A percentile compares a stretch with the other conserved stretches of the same genome.
Conservation (phyloP, 1,140 invertebrate genomes). For the Scaptomyza pallida region DNA sequence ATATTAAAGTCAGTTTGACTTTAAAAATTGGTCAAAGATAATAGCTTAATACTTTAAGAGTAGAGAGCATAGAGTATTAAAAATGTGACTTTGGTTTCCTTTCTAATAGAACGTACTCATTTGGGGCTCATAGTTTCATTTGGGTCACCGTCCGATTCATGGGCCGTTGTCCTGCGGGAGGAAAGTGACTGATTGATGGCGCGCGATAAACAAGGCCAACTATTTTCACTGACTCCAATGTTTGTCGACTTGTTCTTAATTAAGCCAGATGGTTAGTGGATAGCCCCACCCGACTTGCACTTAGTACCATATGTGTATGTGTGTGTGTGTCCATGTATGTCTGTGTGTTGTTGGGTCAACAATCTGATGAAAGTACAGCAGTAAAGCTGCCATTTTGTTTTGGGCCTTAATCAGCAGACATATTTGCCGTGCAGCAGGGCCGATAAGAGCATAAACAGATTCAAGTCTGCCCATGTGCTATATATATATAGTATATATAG, state of each 20-base stretch:
- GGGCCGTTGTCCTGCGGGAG: constrained; percentile 67
- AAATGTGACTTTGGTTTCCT: background rate
- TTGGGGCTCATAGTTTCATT: constrained; percentile 34
- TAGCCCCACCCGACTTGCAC: constrained; percentile 24
- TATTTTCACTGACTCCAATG: constrained; percentile 71
- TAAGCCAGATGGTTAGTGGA: constrained; percentile 65
- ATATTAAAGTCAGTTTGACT: too few relatives aligned
- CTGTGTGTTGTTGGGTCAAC: constrained; percentile 54
- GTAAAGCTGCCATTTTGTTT: constrained; percentile 65
- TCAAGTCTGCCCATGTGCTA: constrained; percentile 51
- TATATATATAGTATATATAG: constrained; percentile 36
- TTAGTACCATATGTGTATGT: constrained; percentile 3
- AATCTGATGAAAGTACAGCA: constrained; percentile 56
- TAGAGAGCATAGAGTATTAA: too few relatives aligned
- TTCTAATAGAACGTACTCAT: constrained; percentile 18
- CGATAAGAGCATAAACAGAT: constrained; percentile 69
- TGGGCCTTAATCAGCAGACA: constrained; percentile 73
- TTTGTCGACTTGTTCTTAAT: constrained; percentile 78
- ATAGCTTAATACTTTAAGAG: too few relatives aligned
- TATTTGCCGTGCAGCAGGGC: constrained; percentile 51
- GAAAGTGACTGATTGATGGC: constrained; percentile 66
- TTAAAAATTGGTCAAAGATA: too few relatives aligned
- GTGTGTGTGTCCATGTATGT: too few relatives aligned
- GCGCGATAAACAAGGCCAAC: constrained; percentile 78
- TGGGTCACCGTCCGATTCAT: constrained; percentile 23